Evolutionary conservation across 2,113 vertebrate species (phyloP).

Genomic region (Upupa epops): DNA sequence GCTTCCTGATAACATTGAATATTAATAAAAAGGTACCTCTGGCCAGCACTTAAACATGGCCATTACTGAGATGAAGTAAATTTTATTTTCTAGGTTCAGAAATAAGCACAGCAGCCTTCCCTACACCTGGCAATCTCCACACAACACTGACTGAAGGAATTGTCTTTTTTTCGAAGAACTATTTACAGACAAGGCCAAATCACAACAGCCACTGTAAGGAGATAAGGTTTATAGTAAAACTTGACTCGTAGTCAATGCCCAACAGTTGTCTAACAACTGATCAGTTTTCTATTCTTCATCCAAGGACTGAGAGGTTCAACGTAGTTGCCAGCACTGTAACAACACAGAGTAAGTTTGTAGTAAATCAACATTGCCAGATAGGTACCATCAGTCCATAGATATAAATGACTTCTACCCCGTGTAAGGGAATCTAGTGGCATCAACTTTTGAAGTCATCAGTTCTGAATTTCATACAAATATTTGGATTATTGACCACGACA

Average conservation of each 20-base stretch:
- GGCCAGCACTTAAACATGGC: background rate
- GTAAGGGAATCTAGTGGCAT: background rate
- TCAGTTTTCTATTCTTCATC: constrained; percentile 19
- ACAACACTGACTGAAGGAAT: background rate
- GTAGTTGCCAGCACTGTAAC: background rate
- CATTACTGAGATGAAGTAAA: background rate
- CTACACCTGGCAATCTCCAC: background rate
- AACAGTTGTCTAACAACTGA: background rate
- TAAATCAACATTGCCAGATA: constrained; percentile 20
- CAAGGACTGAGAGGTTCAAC: constrained; percentile 12
- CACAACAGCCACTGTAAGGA: background rate
- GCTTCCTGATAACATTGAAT: background rate
- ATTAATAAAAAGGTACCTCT: background rate
- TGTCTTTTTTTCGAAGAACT: background rate
- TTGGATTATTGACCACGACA: background rate
- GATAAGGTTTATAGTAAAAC: background rate
- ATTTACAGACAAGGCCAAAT: constrained; percentile 38
- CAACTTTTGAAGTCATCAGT: background rate
- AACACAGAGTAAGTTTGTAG: constrained; percentile 35
- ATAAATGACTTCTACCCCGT: constrained; percentile 14
- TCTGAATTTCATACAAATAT: background rate
- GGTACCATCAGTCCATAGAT: constrained; percentile 39
- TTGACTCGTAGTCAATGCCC: background rate
- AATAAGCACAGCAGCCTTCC: background rate
- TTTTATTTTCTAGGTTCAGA: background rate